Conservation (phyloP, 35 echinoderm and acorn worm genomes). For the Hemicentrotus pulcherrimus region DNA sequence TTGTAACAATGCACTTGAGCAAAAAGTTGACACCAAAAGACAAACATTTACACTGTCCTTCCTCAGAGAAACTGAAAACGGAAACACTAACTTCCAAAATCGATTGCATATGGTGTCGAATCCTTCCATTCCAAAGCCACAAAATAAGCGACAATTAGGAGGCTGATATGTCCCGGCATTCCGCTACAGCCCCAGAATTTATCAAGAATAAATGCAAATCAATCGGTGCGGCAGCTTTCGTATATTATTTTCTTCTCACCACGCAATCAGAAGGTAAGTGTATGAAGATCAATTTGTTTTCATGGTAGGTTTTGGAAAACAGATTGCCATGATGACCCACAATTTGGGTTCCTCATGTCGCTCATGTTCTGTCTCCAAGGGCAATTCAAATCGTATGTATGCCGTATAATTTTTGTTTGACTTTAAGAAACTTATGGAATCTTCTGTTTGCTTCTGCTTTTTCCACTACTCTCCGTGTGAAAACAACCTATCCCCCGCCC, state of each 20-base stretch:
- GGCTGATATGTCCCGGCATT: not conserved
- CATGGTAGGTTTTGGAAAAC: not conserved
- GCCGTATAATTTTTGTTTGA: not conserved
- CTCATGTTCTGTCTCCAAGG: not conserved
- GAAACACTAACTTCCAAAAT: not conserved
- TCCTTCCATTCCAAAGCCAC: not conserved
- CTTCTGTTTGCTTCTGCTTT: not conserved
- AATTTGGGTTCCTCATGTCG: not conserved
- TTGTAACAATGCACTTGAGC: slow-evolving; percentile 7
- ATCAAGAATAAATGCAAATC: not conserved
- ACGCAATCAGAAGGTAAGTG: not conserved
- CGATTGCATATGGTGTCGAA: not conserved
- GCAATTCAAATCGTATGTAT: not conserved
- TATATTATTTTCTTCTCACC: not conserved
- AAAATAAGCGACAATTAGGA: slow-evolving; percentile 4
- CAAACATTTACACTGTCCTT: not conserved
- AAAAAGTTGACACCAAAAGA: not conserved
- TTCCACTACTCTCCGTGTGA: not conserved
- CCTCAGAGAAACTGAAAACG: not conserved
- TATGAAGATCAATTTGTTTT: not conserved
- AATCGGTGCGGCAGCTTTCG: not conserved
- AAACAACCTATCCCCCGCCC: no score
- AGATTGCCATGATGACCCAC: not conserved
- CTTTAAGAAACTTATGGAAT: not conserved
- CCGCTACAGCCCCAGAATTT: not conserved